Percentiles rank a stretch among this genome's conserved stretches.
These are phyloP conservation scores for Martes martes DNA, from an alignment of 2,113 vertebrate genomes.

Conservation along the genomic window DNA sequence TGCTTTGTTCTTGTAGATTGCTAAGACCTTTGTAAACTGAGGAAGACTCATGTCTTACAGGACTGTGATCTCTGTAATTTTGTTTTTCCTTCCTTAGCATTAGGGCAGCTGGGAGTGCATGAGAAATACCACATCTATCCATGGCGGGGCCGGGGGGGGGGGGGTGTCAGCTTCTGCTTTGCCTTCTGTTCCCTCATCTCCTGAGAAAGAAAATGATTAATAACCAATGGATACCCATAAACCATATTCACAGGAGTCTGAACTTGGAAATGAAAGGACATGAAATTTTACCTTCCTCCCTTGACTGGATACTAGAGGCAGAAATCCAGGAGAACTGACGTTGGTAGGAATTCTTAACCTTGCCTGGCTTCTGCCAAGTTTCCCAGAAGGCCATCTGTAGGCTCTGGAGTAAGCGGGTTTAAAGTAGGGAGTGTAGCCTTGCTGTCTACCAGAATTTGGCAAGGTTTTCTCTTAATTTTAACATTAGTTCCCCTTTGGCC, in stretches of 20 bases:
- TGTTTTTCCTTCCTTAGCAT: no score
- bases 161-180: no score
- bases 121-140: no score
- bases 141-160: no score
- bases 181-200: no score
- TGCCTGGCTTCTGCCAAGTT: background rate
- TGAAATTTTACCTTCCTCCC: background rate
- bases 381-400: background rate
- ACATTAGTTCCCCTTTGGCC: background rate
- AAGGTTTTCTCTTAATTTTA: background rate
- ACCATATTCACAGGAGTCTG: background rate
- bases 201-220: background rate
- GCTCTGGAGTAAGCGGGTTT: background rate
- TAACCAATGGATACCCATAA: background rate
- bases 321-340: background rate
- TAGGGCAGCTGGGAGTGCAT: no score
- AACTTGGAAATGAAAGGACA: background rate
- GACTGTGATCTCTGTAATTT: no score
- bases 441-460: background rate
- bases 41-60: no score
- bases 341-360: background rate
- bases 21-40: no score
- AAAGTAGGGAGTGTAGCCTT: background rate
- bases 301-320: no score
- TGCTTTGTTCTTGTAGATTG: no score